phyloP scores from a whole-genome alignment of 2,888 invertebrate genomes.

The Plagodis dolabraria region DNA sequence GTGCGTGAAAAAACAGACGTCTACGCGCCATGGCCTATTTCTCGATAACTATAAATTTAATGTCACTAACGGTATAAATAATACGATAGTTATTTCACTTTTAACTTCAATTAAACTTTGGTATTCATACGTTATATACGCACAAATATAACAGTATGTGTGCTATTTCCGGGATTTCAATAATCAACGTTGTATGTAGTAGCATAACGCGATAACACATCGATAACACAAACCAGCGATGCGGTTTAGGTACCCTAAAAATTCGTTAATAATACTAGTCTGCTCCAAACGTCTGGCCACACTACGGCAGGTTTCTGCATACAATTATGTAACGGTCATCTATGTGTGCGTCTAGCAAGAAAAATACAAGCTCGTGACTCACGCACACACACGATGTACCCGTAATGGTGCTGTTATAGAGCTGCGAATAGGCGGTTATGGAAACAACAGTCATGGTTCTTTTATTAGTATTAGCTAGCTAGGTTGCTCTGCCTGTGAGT shows the following conservation, averaged over 20 bases:
- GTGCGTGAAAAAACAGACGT: conserved; percentile 27
- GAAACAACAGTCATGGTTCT: conserved; percentile 44
- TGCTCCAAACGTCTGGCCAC: conserved; percentile 33
- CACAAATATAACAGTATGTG: conserved; percentile 5
- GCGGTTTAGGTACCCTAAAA: conserved; percentile 34
- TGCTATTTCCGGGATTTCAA: conserved; percentile 28
- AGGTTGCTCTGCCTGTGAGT: too few relatives aligned
- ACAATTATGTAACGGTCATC: conserved; percentile 44
- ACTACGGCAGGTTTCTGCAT: conserved; percentile 39
- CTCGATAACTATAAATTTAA: too few relatives aligned
- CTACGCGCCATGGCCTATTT: background rate
- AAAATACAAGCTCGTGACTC: conserved; percentile 55
- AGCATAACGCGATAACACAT: conserved; percentile 20
- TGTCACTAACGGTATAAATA: too few relatives aligned
- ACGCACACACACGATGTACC: conserved; percentile 45
- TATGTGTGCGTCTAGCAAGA: conserved; percentile 45
- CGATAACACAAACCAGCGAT: conserved; percentile 26
- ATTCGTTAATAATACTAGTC: conserved; percentile 35
- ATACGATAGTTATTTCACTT: too few relatives aligned
- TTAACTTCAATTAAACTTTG: too few relatives aligned
- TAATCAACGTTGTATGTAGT: conserved; percentile 17
- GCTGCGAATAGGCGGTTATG: conserved; percentile 48
- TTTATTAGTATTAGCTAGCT: conserved; percentile 35
- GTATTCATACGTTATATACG: background rate
- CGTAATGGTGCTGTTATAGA: conserved; percentile 45